Conservation (phyloP, 2,797 vertebrate genomes). For the Protosalanx chinensis region DNA sequence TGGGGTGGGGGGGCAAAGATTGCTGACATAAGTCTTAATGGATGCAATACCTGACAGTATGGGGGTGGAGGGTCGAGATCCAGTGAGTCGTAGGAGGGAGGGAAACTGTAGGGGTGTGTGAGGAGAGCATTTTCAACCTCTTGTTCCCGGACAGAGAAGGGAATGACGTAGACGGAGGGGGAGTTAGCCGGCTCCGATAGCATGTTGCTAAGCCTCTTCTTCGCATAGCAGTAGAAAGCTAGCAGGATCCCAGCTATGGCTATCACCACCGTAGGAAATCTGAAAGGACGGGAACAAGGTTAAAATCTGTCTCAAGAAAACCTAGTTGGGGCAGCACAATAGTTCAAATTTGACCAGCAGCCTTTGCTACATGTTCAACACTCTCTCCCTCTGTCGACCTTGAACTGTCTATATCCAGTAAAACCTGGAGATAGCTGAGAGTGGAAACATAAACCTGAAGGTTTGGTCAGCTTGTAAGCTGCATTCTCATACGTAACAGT, state of each 20-base stretch:
- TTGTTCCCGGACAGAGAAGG: conserved; percentile 16
- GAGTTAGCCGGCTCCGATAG: neutral
- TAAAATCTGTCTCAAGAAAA: no score
- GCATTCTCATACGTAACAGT: no score
- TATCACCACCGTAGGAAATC: neutral
- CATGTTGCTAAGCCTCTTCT: neutral
- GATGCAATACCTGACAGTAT: conserved; percentile 58
- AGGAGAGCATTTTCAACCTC: neutral
- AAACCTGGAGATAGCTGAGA: no score
- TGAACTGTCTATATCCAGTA: no score
- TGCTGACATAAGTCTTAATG: neutral
- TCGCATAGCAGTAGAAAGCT: neutral
- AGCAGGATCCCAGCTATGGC: neutral
- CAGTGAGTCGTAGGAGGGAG: conserved; percentile 14
- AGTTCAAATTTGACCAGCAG: no score
- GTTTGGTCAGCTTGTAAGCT: no score
- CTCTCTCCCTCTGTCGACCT: no score
- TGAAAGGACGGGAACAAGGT: neutral
- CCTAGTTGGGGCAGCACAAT: no score
- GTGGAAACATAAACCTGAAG: no score
- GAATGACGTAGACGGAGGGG: conserved; percentile 43
- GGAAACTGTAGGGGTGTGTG: conserved; percentile 11
- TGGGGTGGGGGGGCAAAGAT: neutral
- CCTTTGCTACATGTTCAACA: no score
- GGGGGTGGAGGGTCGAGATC: conserved; percentile 40